A percentile compares a stretch with the other conserved stretches of the same genome.
phyloP scores from a whole-genome alignment of 2,113 vertebrate species.

The Rhynchomys soricoides region DNA sequence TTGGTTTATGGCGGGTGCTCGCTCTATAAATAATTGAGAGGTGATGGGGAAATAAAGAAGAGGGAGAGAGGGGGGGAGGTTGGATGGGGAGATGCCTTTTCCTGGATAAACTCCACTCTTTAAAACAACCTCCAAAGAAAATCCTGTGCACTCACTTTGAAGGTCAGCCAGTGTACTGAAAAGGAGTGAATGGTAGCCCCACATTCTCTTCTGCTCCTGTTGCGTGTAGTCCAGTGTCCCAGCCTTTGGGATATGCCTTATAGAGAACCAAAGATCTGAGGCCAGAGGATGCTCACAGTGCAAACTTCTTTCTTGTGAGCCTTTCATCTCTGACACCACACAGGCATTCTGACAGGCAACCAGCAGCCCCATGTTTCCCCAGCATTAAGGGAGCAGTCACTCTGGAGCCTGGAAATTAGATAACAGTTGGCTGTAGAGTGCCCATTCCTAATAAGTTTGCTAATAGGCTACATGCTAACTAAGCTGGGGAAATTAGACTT shows the following conservation, averaged over 20 bases:
- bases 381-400: slow-evolving; percentile 25
- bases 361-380: not conserved
- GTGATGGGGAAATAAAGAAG: not conserved
- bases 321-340: slow-evolving; percentile 16
- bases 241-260: not conserved
- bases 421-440: slow-evolving; percentile 46
- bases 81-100: slow-evolving; percentile 24
- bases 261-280: slow-evolving; percentile 41
- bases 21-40: slow-evolving; percentile 26
- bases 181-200: slow-evolving; percentile 11
- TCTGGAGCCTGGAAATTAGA: slow-evolving; percentile 61
- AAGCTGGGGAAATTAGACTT: slow-evolving; percentile 49
- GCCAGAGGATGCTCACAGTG: not conserved
- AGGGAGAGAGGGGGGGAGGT: not conserved
- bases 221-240: not conserved
- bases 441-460: slow-evolving; percentile 58
- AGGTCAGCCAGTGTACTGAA: not conserved
- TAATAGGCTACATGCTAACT: slow-evolving; percentile 67
- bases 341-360: slow-evolving; percentile 27
- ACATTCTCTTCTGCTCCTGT: not conserved
- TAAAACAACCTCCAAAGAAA: slow-evolving; percentile 13
- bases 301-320: not conserved
- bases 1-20: not conserved
- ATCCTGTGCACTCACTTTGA: not conserved
- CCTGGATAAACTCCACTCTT: slow-evolving; percentile 46